These are phyloP conservation scores for Laticauda laticaudata DNA, from an alignment of 2,113 vertebrate species.

Conservation along the genomic window DNA sequence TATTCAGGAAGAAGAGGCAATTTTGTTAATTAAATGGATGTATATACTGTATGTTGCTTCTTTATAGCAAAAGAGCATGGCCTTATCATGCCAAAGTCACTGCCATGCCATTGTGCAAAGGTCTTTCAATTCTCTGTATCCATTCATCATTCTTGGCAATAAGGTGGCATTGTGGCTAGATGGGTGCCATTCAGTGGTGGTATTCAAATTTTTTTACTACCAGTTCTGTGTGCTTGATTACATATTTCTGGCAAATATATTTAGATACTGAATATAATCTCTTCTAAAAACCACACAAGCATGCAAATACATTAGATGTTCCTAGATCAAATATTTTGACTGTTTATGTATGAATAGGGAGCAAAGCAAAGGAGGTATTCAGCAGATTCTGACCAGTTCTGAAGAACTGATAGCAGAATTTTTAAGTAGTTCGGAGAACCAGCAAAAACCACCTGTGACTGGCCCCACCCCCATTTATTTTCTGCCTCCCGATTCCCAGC, in stretches of 20 bases:
- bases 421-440: too few species aligned
- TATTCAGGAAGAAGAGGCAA: background rate
- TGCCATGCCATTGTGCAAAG: background rate
- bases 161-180: too few species aligned
- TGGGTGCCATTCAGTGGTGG: too few species aligned
- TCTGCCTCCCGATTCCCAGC: too few species aligned
- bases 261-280: background rate
- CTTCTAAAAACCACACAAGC: background rate
- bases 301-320: background rate
- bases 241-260: background rate
- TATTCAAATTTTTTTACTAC: too few species aligned
- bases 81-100: accelerated
- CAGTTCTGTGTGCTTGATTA: background rate
- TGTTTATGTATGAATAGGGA: background rate
- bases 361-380: too few species aligned
- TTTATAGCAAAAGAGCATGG: accelerated
- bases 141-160: background rate
- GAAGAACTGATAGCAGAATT: too few species aligned
- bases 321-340: background rate
- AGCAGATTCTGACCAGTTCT: too few species aligned
- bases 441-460: too few species aligned
- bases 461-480: too few species aligned
- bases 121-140: background rate
- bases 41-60: background rate
- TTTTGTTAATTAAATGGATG: background rate